Conservation (phyloP, 2,797 vertebrate species). For the Gephyroberyx darwinii region DNA sequence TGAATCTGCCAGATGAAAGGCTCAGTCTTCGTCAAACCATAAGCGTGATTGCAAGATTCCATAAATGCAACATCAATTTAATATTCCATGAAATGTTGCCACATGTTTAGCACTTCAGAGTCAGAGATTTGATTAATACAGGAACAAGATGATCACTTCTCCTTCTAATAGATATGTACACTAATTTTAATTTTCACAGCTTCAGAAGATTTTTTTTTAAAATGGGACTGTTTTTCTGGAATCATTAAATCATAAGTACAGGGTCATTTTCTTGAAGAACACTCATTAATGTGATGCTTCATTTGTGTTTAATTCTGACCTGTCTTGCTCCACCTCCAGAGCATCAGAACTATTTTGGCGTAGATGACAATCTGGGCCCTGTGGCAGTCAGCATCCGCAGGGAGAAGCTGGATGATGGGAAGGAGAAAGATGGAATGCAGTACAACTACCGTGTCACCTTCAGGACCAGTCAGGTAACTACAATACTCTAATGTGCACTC, state of each 20-base stretch:
- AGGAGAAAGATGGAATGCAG: conserved; percentile 92
- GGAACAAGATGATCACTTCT: background rate
- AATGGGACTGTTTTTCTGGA: background rate
- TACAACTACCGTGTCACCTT: conserved; percentile 94
- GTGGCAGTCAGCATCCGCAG: conserved; percentile 95
- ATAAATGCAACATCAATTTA: background rate
- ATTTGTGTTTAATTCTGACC: background rate
- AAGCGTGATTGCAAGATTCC: background rate
- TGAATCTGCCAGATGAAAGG: conserved; percentile 3
- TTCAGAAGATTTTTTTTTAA: background rate
- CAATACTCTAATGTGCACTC: background rate
- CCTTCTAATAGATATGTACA: background rate
- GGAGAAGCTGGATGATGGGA: conserved; percentile 92
- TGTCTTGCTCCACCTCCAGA: conserved; percentile 77
- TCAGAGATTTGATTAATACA: background rate
- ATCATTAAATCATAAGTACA: too few relatives aligned
- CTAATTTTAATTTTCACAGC: background rate
- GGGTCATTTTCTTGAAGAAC: background rate
- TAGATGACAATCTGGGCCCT: conserved; percentile 94
- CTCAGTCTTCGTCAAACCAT: conserved; percentile 3
- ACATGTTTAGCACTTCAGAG: background rate
- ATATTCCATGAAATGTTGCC: background rate
- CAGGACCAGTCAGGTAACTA: conserved; percentile 94
- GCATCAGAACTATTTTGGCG: conserved; percentile 98
- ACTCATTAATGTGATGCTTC: background rate